phyloP scores from a whole-genome alignment of 2,797 vertebrate genomes.

The Galago senegalensis region DNA sequence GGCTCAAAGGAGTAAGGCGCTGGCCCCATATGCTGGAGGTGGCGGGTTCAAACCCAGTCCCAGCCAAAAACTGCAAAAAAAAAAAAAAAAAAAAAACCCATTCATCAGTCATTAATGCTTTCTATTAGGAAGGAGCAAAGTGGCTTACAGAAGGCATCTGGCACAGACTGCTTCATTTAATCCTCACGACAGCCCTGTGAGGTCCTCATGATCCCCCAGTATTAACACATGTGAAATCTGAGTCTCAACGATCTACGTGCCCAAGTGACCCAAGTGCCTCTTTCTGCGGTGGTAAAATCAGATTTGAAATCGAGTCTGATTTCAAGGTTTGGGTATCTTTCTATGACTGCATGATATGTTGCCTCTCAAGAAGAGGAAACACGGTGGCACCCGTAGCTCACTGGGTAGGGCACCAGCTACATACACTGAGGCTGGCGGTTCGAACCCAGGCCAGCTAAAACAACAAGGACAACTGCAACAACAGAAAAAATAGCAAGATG shows the following conservation, averaged over 20 bases:
- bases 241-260: not conserved
- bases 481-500: too few relatives aligned
- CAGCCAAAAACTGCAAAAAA: too few relatives aligned
- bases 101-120: not conserved
- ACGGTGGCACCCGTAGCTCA: too few relatives aligned
- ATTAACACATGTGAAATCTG: not conserved
- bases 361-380: not conserved
- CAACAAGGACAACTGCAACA: too few relatives aligned
- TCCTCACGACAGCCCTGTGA: not conserved
- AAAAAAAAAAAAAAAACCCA: too few relatives aligned
- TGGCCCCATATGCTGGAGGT: too few relatives aligned
- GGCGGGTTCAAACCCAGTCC: too few relatives aligned
- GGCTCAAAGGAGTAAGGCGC: too few relatives aligned
- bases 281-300: not conserved
- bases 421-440: too few relatives aligned
- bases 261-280: not conserved
- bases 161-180: not conserved
- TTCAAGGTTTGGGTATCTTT: not conserved
- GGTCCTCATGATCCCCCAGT: not conserved
- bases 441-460: too few relatives aligned
- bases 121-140: not conserved
- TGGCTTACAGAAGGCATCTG: not conserved
- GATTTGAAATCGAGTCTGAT: not conserved
- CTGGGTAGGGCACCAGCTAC: too few relatives aligned
- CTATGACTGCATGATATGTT: too few relatives aligned